Evolutionary conservation across 2,888 invertebrate genomes (phyloP), one percentile per base, ranked within the genome.

Genomic region (Campoplex nolae): DNA sequence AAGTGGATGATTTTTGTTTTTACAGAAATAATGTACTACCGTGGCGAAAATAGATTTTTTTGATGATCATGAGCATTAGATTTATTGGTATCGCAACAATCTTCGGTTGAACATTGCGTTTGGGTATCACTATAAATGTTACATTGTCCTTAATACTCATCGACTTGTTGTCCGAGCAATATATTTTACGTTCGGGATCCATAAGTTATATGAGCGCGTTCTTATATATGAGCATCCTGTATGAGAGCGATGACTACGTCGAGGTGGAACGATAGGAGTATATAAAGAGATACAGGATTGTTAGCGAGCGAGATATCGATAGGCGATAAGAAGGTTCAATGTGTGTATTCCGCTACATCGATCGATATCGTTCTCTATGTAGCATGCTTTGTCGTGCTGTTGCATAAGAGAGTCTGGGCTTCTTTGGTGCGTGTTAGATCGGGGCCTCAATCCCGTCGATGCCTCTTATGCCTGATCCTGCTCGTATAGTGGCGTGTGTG

Each of bases 371-470:
- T 75, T 58, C n/a, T 42, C 67, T 42, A 32, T 23, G 65, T 70
- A 58, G 28, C 28, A 32, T 18, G 58, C 71, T 73, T 54, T 62
- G 65, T 35, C 56, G 65, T 42, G 56, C 35, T 23, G 84, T 87
- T 87, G 87, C 87, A 83, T 85, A 87, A 87, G 75, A 82, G 77
- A 68, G 83, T 77, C 73, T 48, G 85, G 87, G 83, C 85, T 82
- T 87, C 87, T 83, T 83, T 85, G 75, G 71, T 87, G 87, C 87
- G 87, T 85, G 87, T 83, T 85, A 83, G 82, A 86, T 65, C 45
- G 78, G 76, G 28, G 58, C 73, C 68, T 81, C 74, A 51, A 78
- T 81, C 73, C 80, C 73, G 48, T 77, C 83, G 81, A 84, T 74
- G 79, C 62, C 58, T 78, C 45, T 62, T 74, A 38, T 35, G 51